Conservation (phyloP, 2,113 vertebrate species). For the Alouatta palliata region DNA sequence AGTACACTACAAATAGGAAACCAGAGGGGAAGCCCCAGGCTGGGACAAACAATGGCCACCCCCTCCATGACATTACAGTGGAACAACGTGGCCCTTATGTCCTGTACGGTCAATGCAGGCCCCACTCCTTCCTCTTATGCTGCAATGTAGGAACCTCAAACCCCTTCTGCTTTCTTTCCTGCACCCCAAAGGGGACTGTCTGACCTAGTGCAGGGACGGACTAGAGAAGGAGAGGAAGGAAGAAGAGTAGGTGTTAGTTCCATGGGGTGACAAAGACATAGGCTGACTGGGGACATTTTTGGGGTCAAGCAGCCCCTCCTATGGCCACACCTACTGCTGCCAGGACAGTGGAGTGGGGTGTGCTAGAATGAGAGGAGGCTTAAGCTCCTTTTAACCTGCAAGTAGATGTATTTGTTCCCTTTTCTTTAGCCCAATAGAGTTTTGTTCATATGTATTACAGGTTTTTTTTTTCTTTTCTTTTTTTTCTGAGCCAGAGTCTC, state of each 20-base stretch:
- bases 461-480: background rate
- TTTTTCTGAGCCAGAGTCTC: no score
- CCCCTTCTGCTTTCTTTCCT: no score
- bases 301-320: background rate
- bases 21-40: background rate
- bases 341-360: background rate
- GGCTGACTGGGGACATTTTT: background rate
- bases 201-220: background rate
- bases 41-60: background rate
- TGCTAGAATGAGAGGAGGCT: background rate
- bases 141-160: background rate
- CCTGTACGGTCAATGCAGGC: background rate
- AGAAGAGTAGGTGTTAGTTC: background rate
- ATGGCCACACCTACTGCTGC: background rate
- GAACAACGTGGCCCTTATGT: background rate
- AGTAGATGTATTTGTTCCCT: background rate
- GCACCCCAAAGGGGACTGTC: background rate
- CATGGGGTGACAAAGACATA: background rate
- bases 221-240: background rate
- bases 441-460: background rate
- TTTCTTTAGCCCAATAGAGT: background rate
- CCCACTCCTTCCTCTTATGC: background rate
- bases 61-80: background rate
- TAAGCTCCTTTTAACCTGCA: background rate
- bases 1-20: background rate